phyloP scores from a whole-genome alignment of 2,797 vertebrate genomes.

The Triplophysa bombifrons region DNA sequence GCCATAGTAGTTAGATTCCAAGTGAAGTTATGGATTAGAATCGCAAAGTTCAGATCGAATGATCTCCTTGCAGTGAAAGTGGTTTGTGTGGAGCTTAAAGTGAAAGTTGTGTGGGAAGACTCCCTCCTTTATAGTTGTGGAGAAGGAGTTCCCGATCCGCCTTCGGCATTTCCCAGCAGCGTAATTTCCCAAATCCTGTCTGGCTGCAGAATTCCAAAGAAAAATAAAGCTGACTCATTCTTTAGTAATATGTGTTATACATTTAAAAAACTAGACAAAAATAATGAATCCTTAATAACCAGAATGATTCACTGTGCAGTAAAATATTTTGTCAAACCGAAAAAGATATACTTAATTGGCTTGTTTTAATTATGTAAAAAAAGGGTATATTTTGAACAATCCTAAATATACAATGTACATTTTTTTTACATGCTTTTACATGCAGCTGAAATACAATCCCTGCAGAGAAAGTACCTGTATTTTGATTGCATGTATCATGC shows the following conservation, averaged over 20 bases:
- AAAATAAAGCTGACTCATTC: not conserved
- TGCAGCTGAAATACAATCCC: not conserved
- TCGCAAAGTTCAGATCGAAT: not conserved
- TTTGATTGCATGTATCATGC: not conserved
- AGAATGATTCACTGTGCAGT: too few species aligned
- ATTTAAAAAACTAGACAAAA: not conserved
- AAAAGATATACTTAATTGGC: not conserved
- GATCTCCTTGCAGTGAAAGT: not conserved
- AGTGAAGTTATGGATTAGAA: not conserved
- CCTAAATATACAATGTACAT: not conserved
- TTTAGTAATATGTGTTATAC: not conserved
- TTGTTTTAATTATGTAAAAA: not conserved
- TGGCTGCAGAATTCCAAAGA: too few species aligned
- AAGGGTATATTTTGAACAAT: not conserved
- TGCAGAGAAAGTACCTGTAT: not conserved
- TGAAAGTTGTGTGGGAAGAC: constrained; percentile 43
- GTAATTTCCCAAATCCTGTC: constrained; percentile 59
- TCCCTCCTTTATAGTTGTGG: constrained; percentile 60
- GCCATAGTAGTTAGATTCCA: constrained; percentile 58
- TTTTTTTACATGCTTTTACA: not conserved
- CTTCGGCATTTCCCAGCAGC: constrained; percentile 65
- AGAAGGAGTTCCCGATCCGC: constrained; percentile 59
- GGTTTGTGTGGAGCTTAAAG: constrained; percentile 6
- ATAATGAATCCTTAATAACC: not conserved
- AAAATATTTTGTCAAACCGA: not conserved